Evolutionary conservation across 1,140 invertebrate genomes (phyloP), one percentile per base, ranked within the genome.

Genomic region (Heliconius congener): DNA sequence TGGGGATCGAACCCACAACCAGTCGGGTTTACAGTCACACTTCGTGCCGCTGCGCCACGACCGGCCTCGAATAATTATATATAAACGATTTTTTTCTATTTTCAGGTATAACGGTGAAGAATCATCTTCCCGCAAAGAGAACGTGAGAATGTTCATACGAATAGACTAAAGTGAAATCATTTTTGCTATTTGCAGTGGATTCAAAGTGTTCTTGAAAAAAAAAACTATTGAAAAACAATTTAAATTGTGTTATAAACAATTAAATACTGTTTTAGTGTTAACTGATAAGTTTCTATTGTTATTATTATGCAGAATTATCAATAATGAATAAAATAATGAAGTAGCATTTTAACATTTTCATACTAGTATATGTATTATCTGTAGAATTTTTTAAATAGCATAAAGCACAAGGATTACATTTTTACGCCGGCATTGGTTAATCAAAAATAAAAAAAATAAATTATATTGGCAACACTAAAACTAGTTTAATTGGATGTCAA

Each of bases 141-240:
- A 71, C 60, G 71, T 81, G 71, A 81, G 55, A 77, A 81, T 77
- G 73, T 77, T 77, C 55, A 73, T 79, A 39, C 76, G 79, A 30
- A 73, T 76, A 60, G 79, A 76, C 71, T 80, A 57, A 80, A 79
- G 39, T 66, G 34, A 19, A 52, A n/a, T 73, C 8, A 23, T 60
- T 60, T 60, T 30, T 13, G 11, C 11, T 9, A 23, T 57, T n/a
- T 57, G 55, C 55, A 57, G 60, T 66, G 60, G 5, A 27, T 66
- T 66, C 4, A 16, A 66, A 57, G 55, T 57, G 55, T 57, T 57
- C n/a, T 57, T 57, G 50, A 52, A 52, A 52, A 46, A 34, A 42
- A n/a, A 66, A 66, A 66, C 60, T 30, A 23, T 27, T 66, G 11
- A 66, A 66, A 27, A 27, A 30, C 19, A 23, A 57, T 60, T 23